phyloP scores from a whole-genome alignment of 1,140 invertebrate genomes.

The Lethrus apterus region DNA sequence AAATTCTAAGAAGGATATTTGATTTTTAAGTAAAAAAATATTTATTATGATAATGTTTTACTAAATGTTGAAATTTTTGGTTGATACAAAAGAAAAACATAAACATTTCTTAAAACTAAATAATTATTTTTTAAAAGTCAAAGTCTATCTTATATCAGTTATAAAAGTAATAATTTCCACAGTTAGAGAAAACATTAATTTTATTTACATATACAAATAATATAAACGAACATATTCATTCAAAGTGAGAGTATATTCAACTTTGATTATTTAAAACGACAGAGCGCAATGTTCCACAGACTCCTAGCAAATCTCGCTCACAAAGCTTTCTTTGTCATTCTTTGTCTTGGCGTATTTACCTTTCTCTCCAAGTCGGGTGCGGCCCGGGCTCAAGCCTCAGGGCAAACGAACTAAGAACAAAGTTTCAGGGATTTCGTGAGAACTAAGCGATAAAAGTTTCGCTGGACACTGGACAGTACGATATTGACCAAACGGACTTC shows the following conservation, averaged over 20 bases:
- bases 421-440: slow-evolving; percentile 29
- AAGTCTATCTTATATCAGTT: no score
- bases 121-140: no score
- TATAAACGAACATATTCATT: background rate
- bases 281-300: slow-evolving; percentile 19
- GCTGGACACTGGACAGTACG: slow-evolving; percentile 19
- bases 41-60: no score
- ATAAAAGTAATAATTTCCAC: background rate
- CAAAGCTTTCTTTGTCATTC: slow-evolving; percentile 22
- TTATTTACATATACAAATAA: background rate
- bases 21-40: no score
- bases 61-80: no score
- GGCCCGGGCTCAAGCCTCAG: slow-evolving; percentile 17
- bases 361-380: slow-evolving; percentile 17
- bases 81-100: background rate
- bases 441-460: slow-evolving; percentile 25
- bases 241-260: slow-evolving; percentile 5
- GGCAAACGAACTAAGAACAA: slow-evolving; percentile 31
- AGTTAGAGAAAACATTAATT: background rate
- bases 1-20: no score
- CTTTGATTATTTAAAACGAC: slow-evolving; percentile 26
- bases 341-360: slow-evolving; percentile 23
- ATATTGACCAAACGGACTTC: slow-evolving; percentile 21
- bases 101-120: slow-evolving; percentile 1
- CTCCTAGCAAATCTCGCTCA: slow-evolving; percentile 23